Percentiles rank a stretch among this genome's conserved stretches.
Conservation (phyloP, 2,888 invertebrate genomes). For the Ormyrus labotus region DNA sequence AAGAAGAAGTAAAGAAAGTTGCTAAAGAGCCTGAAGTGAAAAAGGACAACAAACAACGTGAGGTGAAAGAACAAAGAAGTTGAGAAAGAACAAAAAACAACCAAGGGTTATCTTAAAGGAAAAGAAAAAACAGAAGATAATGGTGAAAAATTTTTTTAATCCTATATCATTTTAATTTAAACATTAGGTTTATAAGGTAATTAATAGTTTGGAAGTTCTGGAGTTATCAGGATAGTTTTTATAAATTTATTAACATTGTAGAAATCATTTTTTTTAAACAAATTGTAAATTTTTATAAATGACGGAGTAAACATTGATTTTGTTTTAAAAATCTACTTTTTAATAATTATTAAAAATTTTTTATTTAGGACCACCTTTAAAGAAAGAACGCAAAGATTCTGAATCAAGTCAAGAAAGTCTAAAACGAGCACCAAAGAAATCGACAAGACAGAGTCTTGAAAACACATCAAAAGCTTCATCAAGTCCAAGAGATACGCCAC, state of each 20-base stretch:
- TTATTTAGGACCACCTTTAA: conserved; percentile 61
- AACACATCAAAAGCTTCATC: conserved; percentile 71
- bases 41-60: conserved; percentile 70
- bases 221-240: too few species aligned
- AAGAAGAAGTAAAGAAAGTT: conserved; percentile 71
- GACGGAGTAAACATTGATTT: too few species aligned
- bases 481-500: conserved; percentile 74
- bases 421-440: conserved; percentile 72
- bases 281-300: too few species aligned
- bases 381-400: conserved; percentile 73
- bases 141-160: conserved; percentile 54
- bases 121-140: conserved; percentile 72
- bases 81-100: conserved; percentile 72
- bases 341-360: too few species aligned
- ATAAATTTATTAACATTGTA: too few species aligned
- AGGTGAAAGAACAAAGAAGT: conserved; percentile 66
- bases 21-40: conserved; percentile 70
- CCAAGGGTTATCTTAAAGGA: conserved; percentile 72
- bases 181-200: too few species aligned
- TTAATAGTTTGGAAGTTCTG: too few species aligned
- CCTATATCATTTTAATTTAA: too few species aligned
- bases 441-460: conserved; percentile 73
- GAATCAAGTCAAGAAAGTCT: conserved; percentile 71
- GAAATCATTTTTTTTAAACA: too few species aligned
- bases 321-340: too few species aligned